Evolutionary conservation across 2,797 vertebrate genomes (phyloP).

Genomic region (Eulemur coronatus): DNA sequence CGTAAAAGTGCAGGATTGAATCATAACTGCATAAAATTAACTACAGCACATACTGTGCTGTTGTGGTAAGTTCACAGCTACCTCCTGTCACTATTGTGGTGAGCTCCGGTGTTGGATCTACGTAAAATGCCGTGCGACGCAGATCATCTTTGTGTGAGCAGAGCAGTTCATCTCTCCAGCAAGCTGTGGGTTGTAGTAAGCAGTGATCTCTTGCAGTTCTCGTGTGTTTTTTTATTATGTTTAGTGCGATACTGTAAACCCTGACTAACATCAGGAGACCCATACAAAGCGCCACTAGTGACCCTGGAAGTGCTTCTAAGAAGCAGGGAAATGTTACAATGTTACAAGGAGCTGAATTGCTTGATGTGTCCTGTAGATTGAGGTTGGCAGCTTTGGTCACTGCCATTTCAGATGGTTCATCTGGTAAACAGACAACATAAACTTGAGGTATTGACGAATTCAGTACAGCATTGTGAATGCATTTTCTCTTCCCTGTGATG

Average conservation of each 20-base stretch:
- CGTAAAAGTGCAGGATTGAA: neutral
- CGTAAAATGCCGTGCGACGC: too few relatives aligned
- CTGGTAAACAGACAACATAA: rapidly evolving
- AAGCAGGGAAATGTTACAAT: too few relatives aligned
- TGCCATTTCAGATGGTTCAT: neutral
- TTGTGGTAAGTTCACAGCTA: neutral
- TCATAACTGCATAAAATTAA: neutral
- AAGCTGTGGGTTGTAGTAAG: neutral
- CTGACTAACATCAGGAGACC: neutral
- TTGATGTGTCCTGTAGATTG: neutral
- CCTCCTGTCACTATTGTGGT: neutral
- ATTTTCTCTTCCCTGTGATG: neutral
- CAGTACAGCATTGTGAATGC: neutral
- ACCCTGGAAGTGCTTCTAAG: neutral
- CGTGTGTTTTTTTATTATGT: neutral
- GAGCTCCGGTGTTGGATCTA: neutral
- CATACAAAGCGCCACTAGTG: neutral
- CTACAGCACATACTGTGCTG: rapidly evolving
- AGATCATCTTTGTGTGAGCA: neutral
- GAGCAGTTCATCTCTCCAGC: neutral
- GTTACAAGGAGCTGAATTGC: neutral
- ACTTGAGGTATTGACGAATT: rapidly evolving
- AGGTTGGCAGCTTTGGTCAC: neutral
- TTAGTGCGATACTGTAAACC: neutral
- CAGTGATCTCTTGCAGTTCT: neutral